A percentile compares a stretch with the other conserved stretches of the same genome.
Conservation (phyloP, 2,113 vertebrate genomes). For the Onychorhynchus coronatus region DNA sequence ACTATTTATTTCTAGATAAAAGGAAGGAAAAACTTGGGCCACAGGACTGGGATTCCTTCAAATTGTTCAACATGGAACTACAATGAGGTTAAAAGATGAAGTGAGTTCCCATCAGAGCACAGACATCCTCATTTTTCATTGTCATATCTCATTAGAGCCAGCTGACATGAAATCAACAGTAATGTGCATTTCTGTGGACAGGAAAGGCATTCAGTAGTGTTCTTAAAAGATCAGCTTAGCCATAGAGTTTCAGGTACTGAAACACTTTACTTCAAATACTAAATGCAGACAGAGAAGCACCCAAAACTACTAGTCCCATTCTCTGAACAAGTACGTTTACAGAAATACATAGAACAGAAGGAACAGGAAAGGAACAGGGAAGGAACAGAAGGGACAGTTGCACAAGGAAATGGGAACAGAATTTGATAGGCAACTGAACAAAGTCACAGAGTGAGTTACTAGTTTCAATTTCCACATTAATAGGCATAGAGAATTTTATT, state of each 20-base stretch:
- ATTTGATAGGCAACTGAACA: not conserved
- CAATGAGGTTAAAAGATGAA: not conserved
- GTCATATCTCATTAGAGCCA: not conserved
- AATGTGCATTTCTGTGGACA: not conserved
- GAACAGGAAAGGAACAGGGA: not conserved
- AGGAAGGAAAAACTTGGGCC: not conserved
- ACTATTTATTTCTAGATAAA: not conserved
- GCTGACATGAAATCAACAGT: not conserved
- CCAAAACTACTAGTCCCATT: not conserved
- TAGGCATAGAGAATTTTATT: not conserved
- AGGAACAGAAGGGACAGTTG: not conserved
- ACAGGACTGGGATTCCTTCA: not conserved
- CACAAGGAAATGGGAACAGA: not conserved
- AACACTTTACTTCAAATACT: not conserved
- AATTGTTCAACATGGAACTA: not conserved
- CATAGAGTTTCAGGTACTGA: not conserved
- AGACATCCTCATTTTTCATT: constrained; percentile 13
- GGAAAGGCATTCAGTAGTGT: not conserved
- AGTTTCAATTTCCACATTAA: not conserved
- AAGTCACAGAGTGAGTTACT: not conserved
- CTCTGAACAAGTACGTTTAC: not conserved
- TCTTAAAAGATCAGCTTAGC: not conserved
- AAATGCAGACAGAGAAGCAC: not conserved
- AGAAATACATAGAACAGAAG: not conserved
- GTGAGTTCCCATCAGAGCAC: not conserved